Percentiles rank a stretch among this genome's conserved stretches.
These are phyloP conservation scores for Patella pellucida DNA, from an alignment of 2,888 invertebrate species.

Conservation along the genomic window DNA sequence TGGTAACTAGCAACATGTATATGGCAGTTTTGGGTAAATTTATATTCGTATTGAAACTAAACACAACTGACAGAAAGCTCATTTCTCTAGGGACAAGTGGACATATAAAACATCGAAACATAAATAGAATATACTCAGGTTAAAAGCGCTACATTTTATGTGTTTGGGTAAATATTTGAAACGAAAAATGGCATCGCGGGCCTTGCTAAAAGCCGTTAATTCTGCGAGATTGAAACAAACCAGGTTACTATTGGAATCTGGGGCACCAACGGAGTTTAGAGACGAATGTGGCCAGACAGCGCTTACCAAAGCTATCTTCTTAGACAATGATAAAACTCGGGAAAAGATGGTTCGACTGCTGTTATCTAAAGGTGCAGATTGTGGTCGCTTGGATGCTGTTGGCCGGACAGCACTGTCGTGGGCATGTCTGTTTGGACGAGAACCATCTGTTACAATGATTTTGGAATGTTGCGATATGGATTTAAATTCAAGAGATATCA, in stretches of 20 bases:
- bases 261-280: conserved; percentile 8
- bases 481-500: conserved; percentile 7
- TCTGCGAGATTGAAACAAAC: conserved; percentile 14
- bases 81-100: no score
- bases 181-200: conserved; percentile 14
- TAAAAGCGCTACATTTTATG: no score
- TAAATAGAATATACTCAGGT: no score
- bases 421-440: not conserved
- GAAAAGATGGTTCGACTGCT: conserved; percentile 13
- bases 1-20: no score
- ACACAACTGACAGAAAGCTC: no score
- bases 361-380: conserved; percentile 11
- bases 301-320: conserved; percentile 14
- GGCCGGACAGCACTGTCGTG: conserved; percentile 19
- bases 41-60: no score
- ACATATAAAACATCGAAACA: no score
- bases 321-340: conserved; percentile 9
- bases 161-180: no score
- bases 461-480: conserved; percentile 9
- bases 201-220: conserved; percentile 17
- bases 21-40: no score
- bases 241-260: conserved; percentile 15
- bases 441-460: not conserved
- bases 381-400: not conserved
- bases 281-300: conserved; percentile 16